phyloP scores from a whole-genome alignment of 2,113 vertebrate genomes.

The Polypterus senegalus region DNA sequence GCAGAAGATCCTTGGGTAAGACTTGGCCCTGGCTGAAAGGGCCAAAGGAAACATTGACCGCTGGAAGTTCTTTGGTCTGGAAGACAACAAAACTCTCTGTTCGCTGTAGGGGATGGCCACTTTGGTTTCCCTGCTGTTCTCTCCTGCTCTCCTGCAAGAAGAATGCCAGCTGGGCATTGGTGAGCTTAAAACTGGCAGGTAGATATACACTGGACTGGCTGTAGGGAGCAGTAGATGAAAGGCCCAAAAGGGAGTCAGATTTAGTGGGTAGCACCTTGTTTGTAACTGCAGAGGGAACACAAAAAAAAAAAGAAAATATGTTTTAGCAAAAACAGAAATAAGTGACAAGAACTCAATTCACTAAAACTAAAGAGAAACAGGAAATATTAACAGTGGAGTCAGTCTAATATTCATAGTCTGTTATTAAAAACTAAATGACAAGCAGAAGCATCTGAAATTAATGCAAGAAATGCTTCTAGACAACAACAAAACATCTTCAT shows the following conservation, averaged over 20 bases:
- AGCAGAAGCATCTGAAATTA: no score
- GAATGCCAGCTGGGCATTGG: conserved; percentile 85
- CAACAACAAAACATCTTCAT: no score
- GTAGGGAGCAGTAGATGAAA: conserved; percentile 34
- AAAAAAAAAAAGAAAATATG: conserved; percentile 15
- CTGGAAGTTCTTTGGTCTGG: conserved; percentile 86
- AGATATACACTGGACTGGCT: conserved; percentile 49
- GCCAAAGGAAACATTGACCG: conserved; percentile 83
- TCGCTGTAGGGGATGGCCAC: conserved; percentile 61
- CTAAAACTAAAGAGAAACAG: no score
- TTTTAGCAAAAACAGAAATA: no score
- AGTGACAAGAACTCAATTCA: no score
- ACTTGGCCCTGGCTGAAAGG: conserved; percentile 76
- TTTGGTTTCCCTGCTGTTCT: conserved; percentile 30
- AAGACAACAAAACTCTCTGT: conserved; percentile 91
- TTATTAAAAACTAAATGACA: no score
- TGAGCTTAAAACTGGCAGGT: conserved; percentile 85
- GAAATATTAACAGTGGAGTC: no score
- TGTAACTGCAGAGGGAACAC: conserved; percentile 46
- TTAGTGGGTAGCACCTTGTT: conserved; percentile 61
- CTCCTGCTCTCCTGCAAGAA: conserved; percentile 69
- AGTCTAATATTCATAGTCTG: no score
- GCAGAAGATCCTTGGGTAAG: conserved; percentile 79
- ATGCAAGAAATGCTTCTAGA: no score
- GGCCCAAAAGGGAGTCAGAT: conserved; percentile 47